Base-by-base conservation (phyloP, 2,797 vertebrate genomes). In the Ispidina lecontei region DNA sequence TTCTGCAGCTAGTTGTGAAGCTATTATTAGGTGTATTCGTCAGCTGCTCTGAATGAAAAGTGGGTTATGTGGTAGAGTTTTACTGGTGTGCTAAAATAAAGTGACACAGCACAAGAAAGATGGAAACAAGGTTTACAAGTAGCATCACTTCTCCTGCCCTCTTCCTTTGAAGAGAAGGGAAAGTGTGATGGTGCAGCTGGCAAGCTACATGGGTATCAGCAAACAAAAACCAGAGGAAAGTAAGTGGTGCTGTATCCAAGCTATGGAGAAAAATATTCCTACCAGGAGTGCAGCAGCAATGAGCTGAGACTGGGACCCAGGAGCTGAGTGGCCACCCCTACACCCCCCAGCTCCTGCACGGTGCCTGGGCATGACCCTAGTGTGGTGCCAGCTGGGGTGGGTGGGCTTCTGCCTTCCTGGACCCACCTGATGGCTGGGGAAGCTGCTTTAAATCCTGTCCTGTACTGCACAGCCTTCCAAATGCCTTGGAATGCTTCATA, bases 1-100 rank as follows among this genome's bases (percentile, higher is more conserved):
- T 93, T 92, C 89, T 71, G 64, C n/a, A 81, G 64, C 64, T 93
- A 79, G 86, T 97, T 96, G 92, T 84, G 91, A 62, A 89, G 71
- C 54, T 97, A 95, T 96, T 96, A 92, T 92, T 97, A 93, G 94
- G 70, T 65, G 79, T 62, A 29, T 91, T 96, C 6, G 22, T 93
- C 94, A 94, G 77, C 51, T 84, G 90, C 59, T 79, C 93, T 81
- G 96, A 96, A 95, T 96, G 89, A 94, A 93, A 93, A 79, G 75
- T 75, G 81, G 81, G 95, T 94, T 92, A 68, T 70, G 96, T 87
- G 95, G 91, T 83, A 67, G 70, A 43, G 58, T 94, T 95, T 97
- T 93, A 86, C 78, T 88, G 94, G 90, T 76, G 89, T 84, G 84
- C 95, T 90, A 91, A 98, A 96, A 96, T 95, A 74, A 96, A 95